Evolutionary conservation across 2,797 vertebrate species (phyloP), one percentile per base, ranked within the genome.

Genomic region (Megalops cyprinoides): DNA sequence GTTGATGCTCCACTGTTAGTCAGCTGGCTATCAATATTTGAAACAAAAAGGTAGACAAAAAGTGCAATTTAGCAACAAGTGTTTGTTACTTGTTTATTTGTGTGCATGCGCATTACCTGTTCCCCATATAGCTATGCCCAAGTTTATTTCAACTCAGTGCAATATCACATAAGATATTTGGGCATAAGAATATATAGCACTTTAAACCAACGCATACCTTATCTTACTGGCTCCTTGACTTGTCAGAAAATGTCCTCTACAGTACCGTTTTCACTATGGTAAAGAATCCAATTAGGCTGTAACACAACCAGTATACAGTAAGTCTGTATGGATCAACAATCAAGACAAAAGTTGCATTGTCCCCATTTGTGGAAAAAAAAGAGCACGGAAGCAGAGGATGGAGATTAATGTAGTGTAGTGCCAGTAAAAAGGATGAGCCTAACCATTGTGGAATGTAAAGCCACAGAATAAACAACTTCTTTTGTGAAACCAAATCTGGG

Each of bases 401-500:
- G 18, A 23, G 67, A 44, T 71, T 44, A n/a, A 71, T 71, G 67
- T 71, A 15, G 37, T 42, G 67, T 71, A 44, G 39, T 44, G 67
- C 18, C 67, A 76, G 20, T 53, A 39, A 76, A 76, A 34, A 76
- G 23, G 49, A 37, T 76, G 28, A 76, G 28, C 55, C 51, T 31
- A 76, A 55, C 31, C 31, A 15, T 49, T 28, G 31, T 23, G 48
- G 20, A 76, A 55, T 34, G 48, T 39, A 78, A 78, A 62, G 28
- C 39, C 75, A 69, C 3, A 28, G 48, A 55, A 67, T 71, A 58
- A 78, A 62, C 55, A 78, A 58, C 42, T 76, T 76, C 74, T 60
- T 78, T 65, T 78, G 39, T 78, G 39, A 55, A 78, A 78, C 56
- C 34, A 20, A 78, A 48, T 78, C 76, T 44, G 44, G 55, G 76